These are phyloP conservation scores for Tor tambroides DNA, from an alignment of 2,113 vertebrate genomes.

Conservation along the genomic window DNA sequence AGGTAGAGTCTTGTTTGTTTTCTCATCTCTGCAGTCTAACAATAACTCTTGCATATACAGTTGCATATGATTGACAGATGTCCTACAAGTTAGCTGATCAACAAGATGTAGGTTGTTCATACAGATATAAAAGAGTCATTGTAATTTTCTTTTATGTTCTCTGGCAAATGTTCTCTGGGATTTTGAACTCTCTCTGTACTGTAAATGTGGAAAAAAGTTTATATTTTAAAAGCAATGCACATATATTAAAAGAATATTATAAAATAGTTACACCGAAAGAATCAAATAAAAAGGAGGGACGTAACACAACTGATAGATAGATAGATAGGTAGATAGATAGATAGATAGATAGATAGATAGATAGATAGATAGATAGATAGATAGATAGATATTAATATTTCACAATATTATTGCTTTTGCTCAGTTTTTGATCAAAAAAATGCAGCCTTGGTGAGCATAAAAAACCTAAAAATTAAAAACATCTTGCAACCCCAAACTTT, in stretches of 20 bases:
- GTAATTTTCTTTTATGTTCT: not conserved
- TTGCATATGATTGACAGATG: slow-evolving; percentile 38
- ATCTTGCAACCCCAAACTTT: too few relatives aligned
- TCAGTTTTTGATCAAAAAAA: too few relatives aligned
- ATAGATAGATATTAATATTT: too few relatives aligned
- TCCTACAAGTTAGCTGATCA: slow-evolving; percentile 20
- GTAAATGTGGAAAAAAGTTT: not conserved
- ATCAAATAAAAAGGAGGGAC: not conserved
- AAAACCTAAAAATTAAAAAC: too few relatives aligned
- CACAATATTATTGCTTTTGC: too few relatives aligned
- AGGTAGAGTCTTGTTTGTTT: slow-evolving; percentile 52
- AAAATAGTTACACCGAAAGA: too few relatives aligned
- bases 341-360: too few relatives aligned
- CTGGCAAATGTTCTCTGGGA: too few relatives aligned
- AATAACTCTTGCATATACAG: slow-evolving; percentile 44
- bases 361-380: too few relatives aligned
- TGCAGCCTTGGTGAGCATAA: too few relatives aligned
- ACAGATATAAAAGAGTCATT: slow-evolving; percentile 7
- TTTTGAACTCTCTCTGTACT: not conserved
- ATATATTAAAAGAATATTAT: slow-evolving; percentile 3
- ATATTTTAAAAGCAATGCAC: not conserved
- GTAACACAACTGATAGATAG: too few relatives aligned
- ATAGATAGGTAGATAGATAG: too few relatives aligned
- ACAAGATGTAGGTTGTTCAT: slow-evolving; percentile 21
- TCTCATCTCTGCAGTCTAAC: slow-evolving; percentile 34